Percentiles rank a stretch among this genome's conserved stretches.
Conservation (phyloP, 2,888 invertebrate genomes). For the Tipula vernalis region DNA sequence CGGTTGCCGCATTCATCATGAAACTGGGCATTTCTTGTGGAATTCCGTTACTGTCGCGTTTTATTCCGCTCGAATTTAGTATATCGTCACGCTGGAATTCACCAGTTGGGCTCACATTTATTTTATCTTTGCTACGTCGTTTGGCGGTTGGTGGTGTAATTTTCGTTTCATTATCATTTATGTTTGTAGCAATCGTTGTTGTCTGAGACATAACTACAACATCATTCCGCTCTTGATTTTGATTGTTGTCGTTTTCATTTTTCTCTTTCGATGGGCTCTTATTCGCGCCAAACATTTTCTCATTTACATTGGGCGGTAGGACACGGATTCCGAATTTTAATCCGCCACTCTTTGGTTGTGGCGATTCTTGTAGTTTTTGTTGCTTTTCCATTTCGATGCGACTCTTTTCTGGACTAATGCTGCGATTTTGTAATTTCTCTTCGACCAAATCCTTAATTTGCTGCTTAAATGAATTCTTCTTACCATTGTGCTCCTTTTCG, state of each 20-base stretch:
- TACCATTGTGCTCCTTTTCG: slow-evolving; percentile 13
- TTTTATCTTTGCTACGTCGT: slow-evolving; percentile 37
- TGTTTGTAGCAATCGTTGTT: slow-evolving; percentile 7
- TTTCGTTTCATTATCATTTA: not conserved
- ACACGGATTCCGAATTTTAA: slow-evolving; percentile 59
- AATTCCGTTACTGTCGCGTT: slow-evolving; percentile 45
- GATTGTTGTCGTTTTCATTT: slow-evolving; percentile 17
- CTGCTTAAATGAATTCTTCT: slow-evolving; percentile 15
- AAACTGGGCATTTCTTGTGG: slow-evolving; percentile 59
- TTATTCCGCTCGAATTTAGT: slow-evolving; percentile 45
- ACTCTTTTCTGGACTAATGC: slow-evolving; percentile 15
- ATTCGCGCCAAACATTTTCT: slow-evolving; percentile 34
- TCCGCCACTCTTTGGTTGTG: slow-evolving; percentile 37
- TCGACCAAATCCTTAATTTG: slow-evolving; percentile 15
- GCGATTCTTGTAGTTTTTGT: slow-evolving; percentile 25
- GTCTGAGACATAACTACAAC: not conserved
- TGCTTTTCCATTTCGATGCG: slow-evolving; percentile 34
- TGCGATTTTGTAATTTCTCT: slow-evolving; percentile 16
- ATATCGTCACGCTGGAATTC: slow-evolving; percentile 37
- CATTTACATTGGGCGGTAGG: slow-evolving; percentile 44
- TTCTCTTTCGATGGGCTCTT: slow-evolving; percentile 22
- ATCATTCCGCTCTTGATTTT: slow-evolving; percentile 37
- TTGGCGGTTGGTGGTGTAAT: slow-evolving; percentile 36
- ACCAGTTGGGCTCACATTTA: slow-evolving; percentile 24
- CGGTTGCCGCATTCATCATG: slow-evolving; percentile 58